These are phyloP conservation scores for Dendrocincla fuliginosa DNA, from an alignment of 2,797 vertebrate species.

Conservation along the genomic window DNA sequence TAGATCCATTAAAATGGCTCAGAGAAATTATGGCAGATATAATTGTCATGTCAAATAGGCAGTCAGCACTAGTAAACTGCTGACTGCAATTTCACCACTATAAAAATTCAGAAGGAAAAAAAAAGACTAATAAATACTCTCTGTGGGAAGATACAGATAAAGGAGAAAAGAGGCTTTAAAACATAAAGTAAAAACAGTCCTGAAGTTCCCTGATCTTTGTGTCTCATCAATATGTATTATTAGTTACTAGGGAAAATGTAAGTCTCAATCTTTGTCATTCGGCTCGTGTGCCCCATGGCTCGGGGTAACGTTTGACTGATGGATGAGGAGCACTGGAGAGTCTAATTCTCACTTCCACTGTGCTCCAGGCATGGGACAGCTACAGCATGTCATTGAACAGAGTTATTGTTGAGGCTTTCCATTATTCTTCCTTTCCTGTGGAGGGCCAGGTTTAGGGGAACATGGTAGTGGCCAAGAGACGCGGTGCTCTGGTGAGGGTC, in stretches of 20 bases:
- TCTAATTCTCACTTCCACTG: not conserved
- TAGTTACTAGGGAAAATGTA: not conserved
- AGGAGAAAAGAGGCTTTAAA: not conserved
- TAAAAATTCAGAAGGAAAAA: constrained; percentile 31
- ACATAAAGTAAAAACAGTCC: constrained; percentile 35
- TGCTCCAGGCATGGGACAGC: not conserved
- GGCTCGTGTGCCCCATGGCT: rapidly evolving
- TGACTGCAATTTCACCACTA: not conserved
- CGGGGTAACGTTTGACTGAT: not conserved
- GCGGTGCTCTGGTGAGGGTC: rapidly evolving
- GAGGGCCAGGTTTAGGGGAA: rapidly evolving
- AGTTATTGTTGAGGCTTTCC: not conserved
- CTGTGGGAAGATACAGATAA: not conserved
- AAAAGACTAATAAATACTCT: constrained; percentile 36
- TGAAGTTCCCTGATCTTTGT: constrained; percentile 6
- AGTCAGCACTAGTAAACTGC: constrained; percentile 29
- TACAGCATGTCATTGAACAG: not conserved
- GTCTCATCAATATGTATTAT: not conserved
- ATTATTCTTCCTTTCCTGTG: not conserved
- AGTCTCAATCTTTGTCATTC: rapidly evolving
- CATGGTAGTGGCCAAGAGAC: not conserved
- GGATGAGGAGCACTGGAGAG: not conserved
- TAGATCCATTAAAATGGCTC: constrained; percentile 59
- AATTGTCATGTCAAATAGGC: constrained; percentile 59
- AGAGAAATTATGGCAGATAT: constrained; percentile 55